Percentiles rank a stretch among this genome's conserved stretches.
These are phyloP conservation scores for Aldabrachelys gigantea DNA, from an alignment of 2,113 vertebrate genomes.

Conservation along the genomic window DNA sequence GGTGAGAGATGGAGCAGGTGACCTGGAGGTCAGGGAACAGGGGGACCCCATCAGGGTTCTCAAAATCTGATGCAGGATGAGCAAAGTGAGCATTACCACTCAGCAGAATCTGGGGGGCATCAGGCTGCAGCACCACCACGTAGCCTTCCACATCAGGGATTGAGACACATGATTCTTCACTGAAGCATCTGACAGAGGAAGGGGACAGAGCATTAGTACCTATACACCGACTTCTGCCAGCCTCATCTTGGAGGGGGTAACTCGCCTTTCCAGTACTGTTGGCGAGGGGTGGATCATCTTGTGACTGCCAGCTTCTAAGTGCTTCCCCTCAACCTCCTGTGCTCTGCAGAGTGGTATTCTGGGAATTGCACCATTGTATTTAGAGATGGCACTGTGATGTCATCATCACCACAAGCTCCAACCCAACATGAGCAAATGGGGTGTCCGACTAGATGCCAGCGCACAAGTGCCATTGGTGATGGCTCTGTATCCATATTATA, in stretches of 20 bases:
- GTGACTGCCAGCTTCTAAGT: neutral
- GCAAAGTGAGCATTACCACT: conserved; percentile 91
- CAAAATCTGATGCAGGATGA: conserved; percentile 90
- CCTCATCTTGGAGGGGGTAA: neutral
- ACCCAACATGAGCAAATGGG: neutral
- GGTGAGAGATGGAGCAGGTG: conserved; percentile 93
- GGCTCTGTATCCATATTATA: neutral
- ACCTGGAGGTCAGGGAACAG: conserved; percentile 94
- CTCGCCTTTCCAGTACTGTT: neutral
- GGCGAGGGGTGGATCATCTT: neutral
- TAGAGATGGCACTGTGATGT: neutral
- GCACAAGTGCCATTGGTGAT: neutral
- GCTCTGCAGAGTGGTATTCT: neutral
- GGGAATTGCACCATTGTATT: neutral
- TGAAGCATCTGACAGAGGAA: conserved; percentile 88
- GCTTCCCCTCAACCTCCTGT: neutral
- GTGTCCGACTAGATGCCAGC: neutral
- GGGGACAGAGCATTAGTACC: neutral
- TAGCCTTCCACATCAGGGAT: conserved; percentile 95
- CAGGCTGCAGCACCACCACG: conserved; percentile 95
- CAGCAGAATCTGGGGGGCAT: conserved; percentile 95
- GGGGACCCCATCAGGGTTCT: conserved; percentile 87
- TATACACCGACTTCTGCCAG: neutral
- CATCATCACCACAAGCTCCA: neutral
- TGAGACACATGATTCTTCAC: conserved; percentile 94